Percentiles rank a stretch among this genome's conserved stretches.
Conservation (phyloP, 2,113 vertebrate genomes). For the Takifugu flavidus region DNA sequence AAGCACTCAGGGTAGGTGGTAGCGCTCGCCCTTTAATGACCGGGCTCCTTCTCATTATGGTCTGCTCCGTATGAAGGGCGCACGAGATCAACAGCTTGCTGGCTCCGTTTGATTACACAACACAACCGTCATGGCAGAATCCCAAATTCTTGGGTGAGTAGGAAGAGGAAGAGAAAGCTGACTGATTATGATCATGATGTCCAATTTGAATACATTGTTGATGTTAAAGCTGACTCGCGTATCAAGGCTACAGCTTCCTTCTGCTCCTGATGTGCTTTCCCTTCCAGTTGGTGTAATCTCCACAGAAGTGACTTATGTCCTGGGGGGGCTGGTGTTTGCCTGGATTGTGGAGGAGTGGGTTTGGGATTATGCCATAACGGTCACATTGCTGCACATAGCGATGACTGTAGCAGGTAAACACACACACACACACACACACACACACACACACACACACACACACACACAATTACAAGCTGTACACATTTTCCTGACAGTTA, state of each 20-base stretch:
- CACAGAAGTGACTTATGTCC: constrained; percentile 75
- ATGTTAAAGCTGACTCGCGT: too few relatives aligned
- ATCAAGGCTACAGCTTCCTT: too few relatives aligned
- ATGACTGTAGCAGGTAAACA: constrained; percentile 72
- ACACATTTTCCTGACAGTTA: too few relatives aligned
- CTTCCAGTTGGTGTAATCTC: constrained; percentile 74
- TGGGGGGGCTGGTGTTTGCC: constrained; percentile 76
- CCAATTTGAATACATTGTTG: too few relatives aligned
- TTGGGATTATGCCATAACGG: constrained; percentile 82
- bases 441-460: not conserved
- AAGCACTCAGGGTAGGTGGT: not conserved
- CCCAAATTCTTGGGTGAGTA: constrained; percentile 76
- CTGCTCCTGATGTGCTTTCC: not conserved
- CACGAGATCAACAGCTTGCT: constrained; percentile 76
- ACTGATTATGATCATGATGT: too few relatives aligned
- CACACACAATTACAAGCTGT: constrained; percentile 25
- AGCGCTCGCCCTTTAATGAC: not conserved
- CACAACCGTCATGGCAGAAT: constrained; percentile 76
- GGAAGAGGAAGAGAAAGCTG: not conserved
- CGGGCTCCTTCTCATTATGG: not conserved
- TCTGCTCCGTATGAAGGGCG: constrained; percentile 53
- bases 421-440: not conserved
- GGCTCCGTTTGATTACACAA: constrained; percentile 78
- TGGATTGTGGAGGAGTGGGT: constrained; percentile 81
- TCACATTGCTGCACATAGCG: constrained; percentile 77